Percentiles rank a stretch among this genome's conserved stretches.
Conservation (phyloP, 2,113 vertebrate species). For the Xenus cinereus region DNA sequence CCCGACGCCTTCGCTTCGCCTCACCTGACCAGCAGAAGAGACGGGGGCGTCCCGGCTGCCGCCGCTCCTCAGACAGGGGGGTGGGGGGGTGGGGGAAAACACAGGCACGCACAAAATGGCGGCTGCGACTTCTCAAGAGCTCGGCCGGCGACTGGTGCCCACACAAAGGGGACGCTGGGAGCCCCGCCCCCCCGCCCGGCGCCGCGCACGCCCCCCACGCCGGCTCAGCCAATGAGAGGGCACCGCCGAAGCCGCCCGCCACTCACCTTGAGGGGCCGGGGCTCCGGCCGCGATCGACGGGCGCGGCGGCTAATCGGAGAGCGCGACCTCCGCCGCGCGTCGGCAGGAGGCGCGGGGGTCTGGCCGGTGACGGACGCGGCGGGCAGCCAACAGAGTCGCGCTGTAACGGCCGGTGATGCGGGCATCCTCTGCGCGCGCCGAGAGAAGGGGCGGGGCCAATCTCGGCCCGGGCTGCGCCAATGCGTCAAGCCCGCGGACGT, state of each 20-base stretch:
- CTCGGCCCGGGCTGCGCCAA: background rate
- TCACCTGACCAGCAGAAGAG: slow-evolving; percentile 37
- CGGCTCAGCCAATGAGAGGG: background rate
- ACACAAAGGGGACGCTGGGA: slow-evolving; percentile 79
- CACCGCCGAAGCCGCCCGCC: background rate
- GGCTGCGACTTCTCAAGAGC: background rate
- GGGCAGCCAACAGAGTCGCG: background rate
- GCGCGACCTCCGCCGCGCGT: background rate
- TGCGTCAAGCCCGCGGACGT: background rate
- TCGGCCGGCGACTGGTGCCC: slow-evolving; percentile 67
- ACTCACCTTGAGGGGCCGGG: background rate
- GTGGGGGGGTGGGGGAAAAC: slow-evolving; percentile 38
- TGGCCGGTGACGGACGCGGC: background rate
- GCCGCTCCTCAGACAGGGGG: slow-evolving; percentile 41
- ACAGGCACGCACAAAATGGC: slow-evolving; percentile 66
- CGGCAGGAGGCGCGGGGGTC: background rate
- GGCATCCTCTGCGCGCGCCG: background rate
- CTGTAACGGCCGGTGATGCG: background rate
- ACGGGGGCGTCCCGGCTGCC: slow-evolving; percentile 15
- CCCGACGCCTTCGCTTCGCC: slow-evolving; percentile 16
- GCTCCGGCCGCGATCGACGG: background rate
- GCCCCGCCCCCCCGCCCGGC: slow-evolving; percentile 11
- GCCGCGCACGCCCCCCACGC: background rate
- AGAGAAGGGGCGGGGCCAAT: background rate
- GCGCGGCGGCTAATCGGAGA: background rate